A percentile compares a stretch with the other conserved stretches of the same genome.
These are phyloP conservation scores for Morpho helenor DNA, from an alignment of 2,888 invertebrate species.

Conservation along the genomic window DNA sequence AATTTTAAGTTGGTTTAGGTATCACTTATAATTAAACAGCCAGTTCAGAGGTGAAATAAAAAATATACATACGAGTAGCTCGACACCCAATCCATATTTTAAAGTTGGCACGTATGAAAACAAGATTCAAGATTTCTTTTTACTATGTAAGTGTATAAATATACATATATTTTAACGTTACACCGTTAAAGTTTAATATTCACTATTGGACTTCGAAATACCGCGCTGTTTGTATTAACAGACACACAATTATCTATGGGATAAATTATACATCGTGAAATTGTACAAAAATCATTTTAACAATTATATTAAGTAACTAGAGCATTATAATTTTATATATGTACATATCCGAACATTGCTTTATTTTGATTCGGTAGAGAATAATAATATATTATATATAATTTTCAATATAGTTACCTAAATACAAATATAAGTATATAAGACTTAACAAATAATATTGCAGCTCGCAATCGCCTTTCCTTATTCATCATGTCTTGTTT, in stretches of 20 bases:
- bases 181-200: constrained; percentile 9
- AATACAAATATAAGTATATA: constrained; percentile 44
- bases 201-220: constrained; percentile 24
- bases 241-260: constrained; percentile 8
- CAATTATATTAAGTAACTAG: constrained; percentile 60
- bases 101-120: constrained; percentile 24
- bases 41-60: too few relatives aligned
- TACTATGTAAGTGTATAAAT: too few relatives aligned
- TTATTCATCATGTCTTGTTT: constrained; percentile 29
- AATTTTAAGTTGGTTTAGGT: too few relatives aligned
- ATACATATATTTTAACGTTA: not conserved
- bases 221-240: constrained; percentile 27
- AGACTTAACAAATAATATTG: constrained; percentile 74
- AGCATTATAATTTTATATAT: constrained; percentile 60
- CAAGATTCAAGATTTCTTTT: not conserved
- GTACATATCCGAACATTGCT: constrained; percentile 70
- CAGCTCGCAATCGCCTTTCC: constrained; percentile 62
- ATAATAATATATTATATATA: constrained; percentile 40
- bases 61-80: not conserved
- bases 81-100: constrained; percentile 12
- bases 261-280: constrained; percentile 3
- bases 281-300: constrained; percentile 13
- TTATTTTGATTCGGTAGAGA: constrained; percentile 48
- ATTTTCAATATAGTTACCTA: constrained; percentile 49
- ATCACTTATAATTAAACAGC: too few relatives aligned